Base-by-base conservation (phyloP, 2,113 vertebrate species). In the Rhea pennata region DNA sequence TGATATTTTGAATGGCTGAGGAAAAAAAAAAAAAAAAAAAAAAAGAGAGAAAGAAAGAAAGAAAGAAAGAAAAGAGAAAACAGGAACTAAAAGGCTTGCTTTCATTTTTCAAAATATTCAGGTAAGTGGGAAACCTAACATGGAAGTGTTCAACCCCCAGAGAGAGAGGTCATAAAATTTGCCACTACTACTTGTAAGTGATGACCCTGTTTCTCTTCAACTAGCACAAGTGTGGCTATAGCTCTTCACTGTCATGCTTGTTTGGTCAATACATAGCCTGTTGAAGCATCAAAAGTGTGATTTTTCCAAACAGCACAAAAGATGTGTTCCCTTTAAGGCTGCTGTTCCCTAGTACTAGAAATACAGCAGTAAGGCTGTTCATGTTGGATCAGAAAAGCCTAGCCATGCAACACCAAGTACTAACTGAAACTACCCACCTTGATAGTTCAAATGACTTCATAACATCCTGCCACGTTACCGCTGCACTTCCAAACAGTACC, bases 211-310 rank as follows among this genome's bases (percentile, higher is more conserved):
- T 92, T 54, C 39, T 66, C 70, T 56, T 20, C 33, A 39, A 4
- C 27, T 0, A 0, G 40, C 56, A n/a, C 46, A 64, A 74, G 15
- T 4, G 13, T 27, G 36, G 17, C 62, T 66, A 21, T 27, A 65
- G 17, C 76, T 74, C 5, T 26, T 53, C 51, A 8, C 0, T 0
- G 27, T 26, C 1, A 0, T 7, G 44, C 31, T n/a, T 40, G 14
- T 70, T 36, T 26, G 62, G 36, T 11, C 46, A 36, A 36, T 36
- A 36, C 8, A 7, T 24, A 14, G 19, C 31, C 27, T 42, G 58
- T 16, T 44, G 40, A 67, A 33, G 46, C 40, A 24, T 36, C 39
- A 20, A 33, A 16, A 0, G 0, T 10, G 9, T 36, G 16, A 0
- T 42, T 61, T 61, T 50, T 62, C 36, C 29, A 26, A 1, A 24